Conservation (phyloP, 92 coral and sea anemone genomes). For the Phenganax stokvisi region DNA sequence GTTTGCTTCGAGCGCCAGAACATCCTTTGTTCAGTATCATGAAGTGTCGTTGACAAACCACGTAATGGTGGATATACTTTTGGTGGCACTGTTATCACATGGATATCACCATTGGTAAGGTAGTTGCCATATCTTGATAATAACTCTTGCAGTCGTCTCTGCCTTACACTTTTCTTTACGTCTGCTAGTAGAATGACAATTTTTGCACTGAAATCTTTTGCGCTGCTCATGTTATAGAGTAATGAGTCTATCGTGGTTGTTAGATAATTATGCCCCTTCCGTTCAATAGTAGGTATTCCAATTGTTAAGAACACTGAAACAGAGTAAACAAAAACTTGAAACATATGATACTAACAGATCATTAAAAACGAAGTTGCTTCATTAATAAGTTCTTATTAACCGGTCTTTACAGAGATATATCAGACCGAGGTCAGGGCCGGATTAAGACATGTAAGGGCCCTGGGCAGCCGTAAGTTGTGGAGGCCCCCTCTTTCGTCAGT, state of each 20-base stretch:
- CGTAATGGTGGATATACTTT: slow-evolving; percentile 65
- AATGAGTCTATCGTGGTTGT: slow-evolving; percentile 55
- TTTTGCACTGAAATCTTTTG: slow-evolving; percentile 41
- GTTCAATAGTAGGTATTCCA: slow-evolving; percentile 73
- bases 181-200: slow-evolving; percentile 81
- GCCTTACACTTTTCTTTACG: slow-evolving; percentile 50
- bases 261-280: slow-evolving; percentile 61
- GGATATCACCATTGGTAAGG: slow-evolving; percentile 57
- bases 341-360: neutral
- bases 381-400: too few relatives aligned
- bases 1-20: slow-evolving; percentile 88
- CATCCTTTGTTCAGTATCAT: slow-evolving; percentile 59
- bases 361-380: neutral
- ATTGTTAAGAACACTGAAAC: slow-evolving; percentile 65
- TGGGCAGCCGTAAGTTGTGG: too few relatives aligned
- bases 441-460: too few relatives aligned
- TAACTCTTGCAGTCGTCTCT: slow-evolving; percentile 33
- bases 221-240: slow-evolving; percentile 35
- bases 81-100: slow-evolving; percentile 69
- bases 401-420: too few relatives aligned
- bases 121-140: slow-evolving; percentile 47
- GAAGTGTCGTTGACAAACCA: slow-evolving; percentile 53
- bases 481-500: too few relatives aligned
- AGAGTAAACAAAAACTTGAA: neutral
- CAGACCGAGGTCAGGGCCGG: too few relatives aligned